Conservation (phyloP, 2,888 invertebrate species). For the Hipparchia sbordonii region DNA sequence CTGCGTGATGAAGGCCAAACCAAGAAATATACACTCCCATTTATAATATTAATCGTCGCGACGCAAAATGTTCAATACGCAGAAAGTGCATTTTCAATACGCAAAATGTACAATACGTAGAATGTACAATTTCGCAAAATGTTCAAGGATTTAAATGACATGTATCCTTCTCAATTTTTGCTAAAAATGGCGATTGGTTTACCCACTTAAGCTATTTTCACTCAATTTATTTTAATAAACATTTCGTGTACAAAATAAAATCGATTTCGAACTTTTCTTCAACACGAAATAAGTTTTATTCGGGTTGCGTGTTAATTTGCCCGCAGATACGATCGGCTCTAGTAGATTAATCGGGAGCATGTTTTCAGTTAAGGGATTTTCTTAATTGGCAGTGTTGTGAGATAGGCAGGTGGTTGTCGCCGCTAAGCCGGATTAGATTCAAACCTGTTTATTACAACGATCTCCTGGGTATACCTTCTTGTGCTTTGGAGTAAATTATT, state of each 20-base stretch:
- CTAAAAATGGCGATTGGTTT: background rate
- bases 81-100: no score
- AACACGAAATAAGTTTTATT: conserved; percentile 38
- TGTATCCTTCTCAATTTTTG: no score
- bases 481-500: conserved; percentile 33
- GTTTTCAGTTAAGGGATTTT: conserved; percentile 45
- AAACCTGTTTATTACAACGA: conserved; percentile 43
- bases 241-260: conserved; percentile 29
- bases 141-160: no score
- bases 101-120: no score
- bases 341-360: conserved; percentile 44
- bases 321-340: conserved; percentile 44
- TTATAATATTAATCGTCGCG: no score
- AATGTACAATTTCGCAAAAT: no score
- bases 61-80: no score
- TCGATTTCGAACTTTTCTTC: conserved; percentile 33
- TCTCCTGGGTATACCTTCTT: conserved; percentile 30
- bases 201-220: background rate
- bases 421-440: conserved; percentile 45
- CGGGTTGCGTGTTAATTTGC: conserved; percentile 42
- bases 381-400: conserved; percentile 45
- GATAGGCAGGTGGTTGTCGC: conserved; percentile 41
- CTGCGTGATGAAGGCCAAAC: no score
- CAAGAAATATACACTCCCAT: no score
- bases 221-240: conserved; percentile 14